Evolutionary conservation across 2,113 vertebrate genomes (phyloP), one percentile per base, ranked within the genome.

Genomic region (Ardeotis arabs): DNA sequence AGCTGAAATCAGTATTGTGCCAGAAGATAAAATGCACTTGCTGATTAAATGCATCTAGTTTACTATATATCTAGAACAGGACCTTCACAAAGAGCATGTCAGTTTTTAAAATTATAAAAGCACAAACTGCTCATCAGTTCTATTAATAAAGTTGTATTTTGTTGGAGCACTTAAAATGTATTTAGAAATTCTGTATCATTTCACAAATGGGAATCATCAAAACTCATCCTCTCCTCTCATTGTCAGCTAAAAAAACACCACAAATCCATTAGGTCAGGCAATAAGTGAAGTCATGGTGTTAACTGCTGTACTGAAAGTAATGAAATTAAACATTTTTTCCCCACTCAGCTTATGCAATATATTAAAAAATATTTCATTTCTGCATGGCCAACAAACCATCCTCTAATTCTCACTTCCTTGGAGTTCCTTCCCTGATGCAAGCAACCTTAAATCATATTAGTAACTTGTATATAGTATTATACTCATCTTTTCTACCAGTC

Each of bases 401-500:
- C 35, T 39, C 35, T 64, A 49, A 21, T 53, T 67, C 52, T 45
- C 14, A 8, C 15, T 77, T 83, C 31, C 49, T 50, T 39, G 5
- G 56, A 59, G 10, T 6, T 28, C 6, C 63, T 88, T 44, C 31
- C 23, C 28, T 5, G 4, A 35, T 20, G 3, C 5, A 72, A 72
- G 13, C 23, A 72, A 56, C 25, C 14, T 84, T 60, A 80, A 80
- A 60, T 14, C 13, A 39, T 18, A 15, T 56, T 20, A 84, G 25
- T 44, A 63, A 83, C 6, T 58, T 6, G 2, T 5, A 64, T 16
- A 15, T 9, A 66, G 7, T 44, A 29, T 74, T 88, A 97, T 95
- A 98, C 99, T 99, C 90, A 99, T 99, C 98, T 99, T 99, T 85
- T 96, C 33, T 66, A 98, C 91, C 63, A 99, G 93, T 49, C 98